Evolutionary conservation across 30 jellyfish, hydroid and myxozoan genomes (phyloP).

Genomic region (Aurelia aurita): DNA sequence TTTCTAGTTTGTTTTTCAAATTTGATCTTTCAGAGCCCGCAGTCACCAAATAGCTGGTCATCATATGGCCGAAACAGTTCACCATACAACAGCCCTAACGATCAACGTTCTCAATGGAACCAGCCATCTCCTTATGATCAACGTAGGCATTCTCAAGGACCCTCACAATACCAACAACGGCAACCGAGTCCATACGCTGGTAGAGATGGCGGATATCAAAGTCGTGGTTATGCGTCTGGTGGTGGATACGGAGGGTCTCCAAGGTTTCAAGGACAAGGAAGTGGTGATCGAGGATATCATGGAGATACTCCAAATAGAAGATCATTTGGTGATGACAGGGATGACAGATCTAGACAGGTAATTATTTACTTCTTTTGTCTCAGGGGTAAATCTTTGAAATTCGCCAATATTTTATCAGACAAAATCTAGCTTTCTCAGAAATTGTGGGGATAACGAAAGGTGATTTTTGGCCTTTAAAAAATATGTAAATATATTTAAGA

Average conservation of each 20-base stretch:
- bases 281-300: not conserved
- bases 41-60: slow-evolving; percentile 26
- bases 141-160: not conserved
- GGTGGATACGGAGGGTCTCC: slow-evolving; percentile 2
- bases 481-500: no score
- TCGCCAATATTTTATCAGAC: no score
- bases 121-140: slow-evolving; percentile 20
- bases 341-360: not conserved
- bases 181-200: not conserved
- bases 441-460: no score
- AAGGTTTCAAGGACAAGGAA: not conserved
- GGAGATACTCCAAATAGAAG: not conserved
- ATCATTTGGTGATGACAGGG: not conserved
- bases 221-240: not conserved
- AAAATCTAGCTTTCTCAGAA: no score
- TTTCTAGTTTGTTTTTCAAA: not conserved
- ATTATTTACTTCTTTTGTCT: not conserved
- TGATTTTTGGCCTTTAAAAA: no score
- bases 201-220: slow-evolving; percentile 3
- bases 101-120: not conserved
- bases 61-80: slow-evolving; percentile 36
- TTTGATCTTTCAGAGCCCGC: not conserved
- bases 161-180: not conserved
- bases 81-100: slow-evolving; percentile 2
- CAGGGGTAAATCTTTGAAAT: no score